A percentile compares a stretch with the other conserved stretches of the same genome.
Conservation (phyloP, 2,888 invertebrate species). For the Lottia gigantea region DNA sequence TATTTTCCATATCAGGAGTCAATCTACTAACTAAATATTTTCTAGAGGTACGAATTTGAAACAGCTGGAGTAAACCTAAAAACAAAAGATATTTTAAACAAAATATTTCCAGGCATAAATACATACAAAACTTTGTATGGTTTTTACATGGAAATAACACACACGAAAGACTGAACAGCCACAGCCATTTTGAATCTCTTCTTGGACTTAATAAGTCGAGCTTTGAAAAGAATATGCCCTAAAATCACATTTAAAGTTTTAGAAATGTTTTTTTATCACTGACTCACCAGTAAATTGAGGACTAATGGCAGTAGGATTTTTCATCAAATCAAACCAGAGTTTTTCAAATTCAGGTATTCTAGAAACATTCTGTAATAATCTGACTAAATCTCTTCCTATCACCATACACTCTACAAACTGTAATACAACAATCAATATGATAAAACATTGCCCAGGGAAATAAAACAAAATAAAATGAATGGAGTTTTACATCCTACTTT, state of each 20-base stretch:
- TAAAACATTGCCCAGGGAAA: background rate
- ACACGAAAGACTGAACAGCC: too few relatives aligned
- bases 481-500: too few relatives aligned
- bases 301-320: constrained; percentile 80
- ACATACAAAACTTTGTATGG: too few relatives aligned
- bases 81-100: too few relatives aligned
- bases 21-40: constrained; percentile 85
- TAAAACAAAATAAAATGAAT: background rate
- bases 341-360: constrained; percentile 88
- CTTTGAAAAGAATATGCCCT: too few relatives aligned
- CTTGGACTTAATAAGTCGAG: too few relatives aligned
- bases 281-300: constrained; percentile 79
- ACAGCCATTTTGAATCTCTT: too few relatives aligned
- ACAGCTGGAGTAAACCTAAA: constrained; percentile 77
- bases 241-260: too few relatives aligned
- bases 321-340: constrained; percentile 87
- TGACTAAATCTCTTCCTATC: constrained; percentile 88
- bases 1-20: constrained; percentile 93
- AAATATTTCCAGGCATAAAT: too few relatives aligned
- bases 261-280: too few relatives aligned
- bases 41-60: constrained; percentile 87
- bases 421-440: constrained; percentile 25
- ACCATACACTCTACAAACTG: constrained; percentile 88
- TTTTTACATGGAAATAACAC: too few relatives aligned
- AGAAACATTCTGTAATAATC: constrained; percentile 88